These are phyloP conservation scores for Apodemus speciosus DNA, from an alignment of 2,113 vertebrate genomes.

Conservation along the genomic window DNA sequence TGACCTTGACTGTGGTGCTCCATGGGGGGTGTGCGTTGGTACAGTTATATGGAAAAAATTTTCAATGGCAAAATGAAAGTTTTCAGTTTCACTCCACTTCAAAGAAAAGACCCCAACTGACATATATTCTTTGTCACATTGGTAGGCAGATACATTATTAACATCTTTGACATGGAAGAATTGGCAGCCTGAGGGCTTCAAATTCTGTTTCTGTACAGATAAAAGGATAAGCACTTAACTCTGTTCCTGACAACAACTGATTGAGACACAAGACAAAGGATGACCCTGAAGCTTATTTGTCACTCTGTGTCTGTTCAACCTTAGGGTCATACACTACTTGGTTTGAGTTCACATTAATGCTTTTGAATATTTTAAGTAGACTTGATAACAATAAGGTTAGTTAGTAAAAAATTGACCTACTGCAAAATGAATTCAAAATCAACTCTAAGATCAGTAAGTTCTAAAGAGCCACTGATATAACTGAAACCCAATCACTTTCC, in stretches of 20 bases:
- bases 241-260: slow-evolving; percentile 44
- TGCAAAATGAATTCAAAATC: slow-evolving; percentile 62
- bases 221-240: slow-evolving; percentile 72
- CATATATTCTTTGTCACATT: slow-evolving; percentile 70
- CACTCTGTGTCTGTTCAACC: slow-evolving; percentile 52
- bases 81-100: slow-evolving; percentile 77
- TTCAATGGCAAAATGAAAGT: slow-evolving; percentile 80
- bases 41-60: slow-evolving; percentile 60
- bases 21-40: slow-evolving; percentile 59
- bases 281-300: slow-evolving; percentile 59
- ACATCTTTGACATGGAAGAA: slow-evolving; percentile 79
- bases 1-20: neutral
- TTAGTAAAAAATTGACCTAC: slow-evolving; percentile 43
- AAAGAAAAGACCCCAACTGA: slow-evolving; percentile 76
- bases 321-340: neutral
- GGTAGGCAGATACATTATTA: slow-evolving; percentile 78
- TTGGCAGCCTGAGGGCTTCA: slow-evolving; percentile 65
- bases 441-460: neutral
- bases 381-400: slow-evolving; percentile 67
- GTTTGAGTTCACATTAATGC: slow-evolving; percentile 51
- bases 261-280: slow-evolving; percentile 69
- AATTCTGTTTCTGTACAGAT: slow-evolving; percentile 73
- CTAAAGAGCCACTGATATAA: neutral
- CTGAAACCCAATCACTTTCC: neutral
- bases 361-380: slow-evolving; percentile 78